These are phyloP conservation scores for Cossypha caffra DNA, from an alignment of 2,797 vertebrate species.

Conservation along the genomic window DNA sequence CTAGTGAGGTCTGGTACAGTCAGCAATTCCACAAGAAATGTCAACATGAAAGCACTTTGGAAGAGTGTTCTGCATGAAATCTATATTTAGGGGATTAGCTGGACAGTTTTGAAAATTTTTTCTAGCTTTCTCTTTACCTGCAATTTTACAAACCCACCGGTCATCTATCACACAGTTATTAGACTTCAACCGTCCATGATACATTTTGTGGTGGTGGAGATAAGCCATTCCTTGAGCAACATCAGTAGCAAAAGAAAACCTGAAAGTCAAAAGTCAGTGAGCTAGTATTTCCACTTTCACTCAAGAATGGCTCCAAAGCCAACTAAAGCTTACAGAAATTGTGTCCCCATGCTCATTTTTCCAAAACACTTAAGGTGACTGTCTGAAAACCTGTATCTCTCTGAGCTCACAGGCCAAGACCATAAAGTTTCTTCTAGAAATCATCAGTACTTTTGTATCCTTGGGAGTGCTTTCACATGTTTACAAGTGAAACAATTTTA, in stretches of 20 bases:
- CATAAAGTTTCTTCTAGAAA: neutral
- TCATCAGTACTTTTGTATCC: neutral
- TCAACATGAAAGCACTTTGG: neutral
- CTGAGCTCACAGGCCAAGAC: neutral
- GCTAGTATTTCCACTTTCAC: neutral
- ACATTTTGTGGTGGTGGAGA: conserved; percentile 84
- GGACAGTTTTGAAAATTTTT: neutral
- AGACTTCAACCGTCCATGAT: conserved; percentile 82
- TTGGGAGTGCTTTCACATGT: neutral
- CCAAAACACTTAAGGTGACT: neutral
- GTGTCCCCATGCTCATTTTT: neutral
- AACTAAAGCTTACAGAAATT: neutral
- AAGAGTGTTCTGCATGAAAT: neutral
- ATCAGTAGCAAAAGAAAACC: conserved; percentile 88
- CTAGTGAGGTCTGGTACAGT: neutral
- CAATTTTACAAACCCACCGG: conserved; percentile 88
- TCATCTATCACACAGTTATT: conserved; percentile 86
- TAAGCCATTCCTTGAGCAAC: conserved; percentile 85
- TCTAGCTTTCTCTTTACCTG: conserved; percentile 72
- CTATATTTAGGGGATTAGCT: neutral
- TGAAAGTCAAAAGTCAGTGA: conserved; percentile 14
- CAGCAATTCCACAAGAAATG: neutral
- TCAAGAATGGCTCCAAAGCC: neutral
- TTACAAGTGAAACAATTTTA: neutral
- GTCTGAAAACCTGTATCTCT: neutral